Evolutionary conservation across 2,113 vertebrate genomes (phyloP), one percentile per base, ranked within the genome.

Genomic region (Aix galericulata): DNA sequence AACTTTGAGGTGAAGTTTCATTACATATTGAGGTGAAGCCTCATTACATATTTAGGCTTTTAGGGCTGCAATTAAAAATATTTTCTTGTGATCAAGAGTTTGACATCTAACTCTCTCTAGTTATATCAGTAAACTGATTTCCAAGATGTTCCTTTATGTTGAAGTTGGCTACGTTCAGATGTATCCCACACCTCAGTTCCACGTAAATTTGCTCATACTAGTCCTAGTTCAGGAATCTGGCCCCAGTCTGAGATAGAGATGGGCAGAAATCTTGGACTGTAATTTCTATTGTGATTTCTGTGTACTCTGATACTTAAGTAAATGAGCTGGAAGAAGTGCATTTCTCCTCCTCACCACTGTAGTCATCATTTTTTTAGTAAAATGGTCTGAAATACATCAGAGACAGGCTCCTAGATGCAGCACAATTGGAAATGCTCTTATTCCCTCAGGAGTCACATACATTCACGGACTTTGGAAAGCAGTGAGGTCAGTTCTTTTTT

Each of bases 41-140:
- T 13, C 96, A 77, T 92, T 10, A 67, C 59, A 86, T 82, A 40
- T 91, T 79, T 64, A 75, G 50, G 22, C 23, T 96, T 91, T 42
- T 60, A 69, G 50, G 72, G 74, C 93, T 95, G 79, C 55, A 85
- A 84, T 92, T 89, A 71, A 91, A 95, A 93, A 90, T 96, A 66
- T 56, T 89, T 56, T 87, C 36, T 92, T 89, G 68, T 83, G 89
- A 91, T 87, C 73, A 94, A 89, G 72, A 94, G 12, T 27, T 93
- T 90, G 67, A 96, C 67, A 94, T n/a, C 46, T 94, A 82, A 87
- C 31, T 62, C 72, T 94, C n/a, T 86, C 7, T 55, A 53, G 60
- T 94, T 91, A 68, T 48, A 89, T 17, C n/a, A 59, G 31, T 73
- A 82, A 68, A 42, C n/a, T 88, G 55, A 38, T 84, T 97, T 95